These are phyloP conservation scores for Acronicta psi DNA, from an alignment of 2,888 invertebrate species.

Conservation along the genomic window DNA sequence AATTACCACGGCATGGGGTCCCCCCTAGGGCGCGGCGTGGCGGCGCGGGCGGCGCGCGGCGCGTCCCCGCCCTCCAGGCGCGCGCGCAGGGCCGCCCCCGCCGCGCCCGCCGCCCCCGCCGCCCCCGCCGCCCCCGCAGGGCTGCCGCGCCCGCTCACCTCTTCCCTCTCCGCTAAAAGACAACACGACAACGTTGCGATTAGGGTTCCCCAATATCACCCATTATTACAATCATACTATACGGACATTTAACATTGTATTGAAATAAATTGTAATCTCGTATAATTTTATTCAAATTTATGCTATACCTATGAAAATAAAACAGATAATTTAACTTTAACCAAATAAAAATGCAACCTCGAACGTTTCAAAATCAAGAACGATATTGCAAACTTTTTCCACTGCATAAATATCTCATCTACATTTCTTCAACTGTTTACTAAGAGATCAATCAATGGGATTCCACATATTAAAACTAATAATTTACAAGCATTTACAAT, in stretches of 20 bases:
- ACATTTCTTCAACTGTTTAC: too few relatives aligned
- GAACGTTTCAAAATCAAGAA: too few relatives aligned
- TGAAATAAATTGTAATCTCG: too few relatives aligned
- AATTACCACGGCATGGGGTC: conserved; percentile 72
- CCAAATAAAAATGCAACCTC: neutral
- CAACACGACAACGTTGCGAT: neutral
- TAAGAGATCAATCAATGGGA: too few relatives aligned
- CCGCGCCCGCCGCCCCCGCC: conserved; percentile 89
- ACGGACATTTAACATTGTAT: neutral
- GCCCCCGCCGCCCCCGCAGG: conserved; percentile 83
- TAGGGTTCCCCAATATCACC: neutral
- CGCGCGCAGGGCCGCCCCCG: conserved; percentile 82
- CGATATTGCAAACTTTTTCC: too few relatives aligned
- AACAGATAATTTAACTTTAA: too few relatives aligned
- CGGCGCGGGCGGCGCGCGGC: conserved; percentile 85
- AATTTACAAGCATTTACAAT: too few relatives aligned
- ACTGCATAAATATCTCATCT: too few relatives aligned
- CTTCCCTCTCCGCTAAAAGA: conserved; percentile 89
- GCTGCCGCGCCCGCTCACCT: conserved; percentile 77
- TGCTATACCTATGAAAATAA: too few relatives aligned
- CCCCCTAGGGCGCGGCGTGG: conserved; percentile 88
- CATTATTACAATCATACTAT: neutral
- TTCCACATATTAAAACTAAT: too few relatives aligned
- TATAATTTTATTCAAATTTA: too few relatives aligned
- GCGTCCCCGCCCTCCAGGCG: conserved; percentile 67